Base-by-base conservation (phyloP, 2,113 vertebrate species). In the Microcebus griseorufus region DNA sequence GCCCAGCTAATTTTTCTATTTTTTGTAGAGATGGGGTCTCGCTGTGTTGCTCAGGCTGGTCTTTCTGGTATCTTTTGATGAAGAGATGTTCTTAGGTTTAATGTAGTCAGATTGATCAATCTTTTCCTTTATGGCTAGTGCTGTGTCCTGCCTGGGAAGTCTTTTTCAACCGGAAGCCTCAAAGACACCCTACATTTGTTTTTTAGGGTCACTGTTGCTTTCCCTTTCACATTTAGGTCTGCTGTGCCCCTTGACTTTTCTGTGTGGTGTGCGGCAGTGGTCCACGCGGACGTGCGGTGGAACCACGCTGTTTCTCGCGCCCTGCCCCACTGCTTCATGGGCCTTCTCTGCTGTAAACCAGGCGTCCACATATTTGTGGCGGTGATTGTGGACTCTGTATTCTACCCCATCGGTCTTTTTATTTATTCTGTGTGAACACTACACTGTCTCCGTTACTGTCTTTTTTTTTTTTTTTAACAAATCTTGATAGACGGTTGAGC, bases 151-250 rank as follows among this genome's bases (percentile, higher is more conserved):
- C 14, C 48, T 22, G 6, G 14, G 29, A 37, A 37, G 32, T 14
- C 48, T 39, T n/a, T 42, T 25, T 39, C 39, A 45, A 58, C 22
- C 2, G 0, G 53, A 70, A 58, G 1, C 34, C 17, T n/a, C 39
- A 6, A 3, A 27, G n/a, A 3, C 29, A 22, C 0, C 13, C 27
- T 55, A 1, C 23, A 0, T 22, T 29, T 64, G 6, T 32, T 70
- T 69, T 37, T 60, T 37, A 5, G 37, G n/a, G 10, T 32, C 3
- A 1, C 17, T 23, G 2, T 2, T 60, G 53, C 67, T 88, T 39
- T 55, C 6, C n/a, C 42, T 67, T 45, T 81, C 18, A 27, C 2
- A 1, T 13, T 53, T 32, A n/a, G 42, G 11, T 45, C 62, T n/a
- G 17, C 16, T 5, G 6, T 42, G 25, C 3, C 2, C 32, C 12